phyloP scores from a whole-genome alignment of 2,113 vertebrate genomes.

The Pheucticus melanocephalus region DNA sequence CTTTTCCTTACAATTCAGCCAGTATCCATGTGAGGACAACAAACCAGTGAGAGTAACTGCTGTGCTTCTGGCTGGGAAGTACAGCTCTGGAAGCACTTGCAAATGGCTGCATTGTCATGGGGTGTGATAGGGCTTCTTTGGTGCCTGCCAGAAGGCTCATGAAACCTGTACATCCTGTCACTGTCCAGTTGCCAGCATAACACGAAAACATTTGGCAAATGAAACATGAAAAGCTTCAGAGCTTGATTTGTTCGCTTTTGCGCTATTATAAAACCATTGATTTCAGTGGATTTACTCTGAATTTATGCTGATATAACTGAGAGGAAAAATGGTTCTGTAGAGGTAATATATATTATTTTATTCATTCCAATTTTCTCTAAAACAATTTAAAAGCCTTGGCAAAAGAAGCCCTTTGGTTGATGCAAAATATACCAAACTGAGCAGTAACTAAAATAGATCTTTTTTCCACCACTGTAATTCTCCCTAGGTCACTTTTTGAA shows the following conservation, averaged over 20 bases:
- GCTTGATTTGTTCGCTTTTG: not conserved
- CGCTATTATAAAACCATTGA: not conserved
- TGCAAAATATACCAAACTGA: not conserved
- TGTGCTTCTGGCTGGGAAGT: not conserved
- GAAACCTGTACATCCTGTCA: conserved; percentile 33
- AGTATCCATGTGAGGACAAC: not conserved
- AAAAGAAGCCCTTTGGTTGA: not conserved
- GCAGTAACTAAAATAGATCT: conserved; percentile 17
- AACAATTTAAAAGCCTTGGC: not conserved
- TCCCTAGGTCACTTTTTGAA: not conserved
- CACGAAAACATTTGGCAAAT: conserved; percentile 40
- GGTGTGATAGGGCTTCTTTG: not conserved
- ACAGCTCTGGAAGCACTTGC: not conserved
- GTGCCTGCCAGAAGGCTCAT: conserved; percentile 19
- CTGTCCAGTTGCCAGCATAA: conserved; percentile 12
- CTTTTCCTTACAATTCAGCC: not conserved
- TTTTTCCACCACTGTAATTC: not conserved
- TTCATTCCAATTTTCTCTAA: not conserved
- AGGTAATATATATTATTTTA: not conserved
- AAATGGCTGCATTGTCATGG: not conserved
- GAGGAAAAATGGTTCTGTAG: not conserved
- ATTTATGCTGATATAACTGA: not conserved
- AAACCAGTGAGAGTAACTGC: not conserved
- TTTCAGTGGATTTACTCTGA: not conserved
- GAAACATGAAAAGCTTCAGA: conserved; percentile 14